Evolutionary conservation across 2,797 vertebrate species (phyloP).

Genomic region (Adelosebastes latens): DNA sequence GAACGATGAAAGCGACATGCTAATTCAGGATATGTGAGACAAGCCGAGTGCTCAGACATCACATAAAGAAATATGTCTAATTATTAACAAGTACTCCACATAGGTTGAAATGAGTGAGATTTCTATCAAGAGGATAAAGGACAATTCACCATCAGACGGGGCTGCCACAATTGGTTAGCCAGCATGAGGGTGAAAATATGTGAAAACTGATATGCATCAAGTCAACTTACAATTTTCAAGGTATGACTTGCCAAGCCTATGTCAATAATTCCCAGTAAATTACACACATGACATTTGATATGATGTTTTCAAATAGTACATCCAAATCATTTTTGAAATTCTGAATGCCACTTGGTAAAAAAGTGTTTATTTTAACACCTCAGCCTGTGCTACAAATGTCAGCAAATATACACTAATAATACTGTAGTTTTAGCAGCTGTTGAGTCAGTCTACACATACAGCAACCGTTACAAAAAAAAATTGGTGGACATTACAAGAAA

Average conservation of each 20-base stretch:
- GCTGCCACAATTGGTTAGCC: not conserved
- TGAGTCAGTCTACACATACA: conserved; percentile 26
- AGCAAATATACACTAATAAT: conserved; percentile 30
- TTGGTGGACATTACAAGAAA: conserved; percentile 1
- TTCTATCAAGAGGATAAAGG: not conserved
- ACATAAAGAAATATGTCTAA: not conserved
- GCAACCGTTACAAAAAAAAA: conserved; percentile 27
- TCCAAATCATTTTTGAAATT: conserved; percentile 5
- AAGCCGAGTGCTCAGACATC: not conserved
- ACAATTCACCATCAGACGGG: not conserved
- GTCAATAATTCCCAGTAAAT: not conserved
- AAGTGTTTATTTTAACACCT: conserved; percentile 47
- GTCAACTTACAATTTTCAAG: not conserved
- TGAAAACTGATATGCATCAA: not conserved
- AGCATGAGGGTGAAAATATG: not conserved
- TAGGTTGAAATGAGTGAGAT: not conserved
- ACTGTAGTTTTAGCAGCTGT: conserved; percentile 38
- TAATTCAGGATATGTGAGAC: not conserved
- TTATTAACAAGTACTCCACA: not conserved
- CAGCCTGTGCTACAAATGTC: conserved; percentile 34
- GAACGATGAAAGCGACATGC: not conserved
- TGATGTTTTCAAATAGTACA: not conserved
- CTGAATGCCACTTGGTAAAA: conserved; percentile 12
- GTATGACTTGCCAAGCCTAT: not conserved
- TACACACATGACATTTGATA: not conserved